Percentiles rank a stretch among this genome's conserved stretches.
These are phyloP conservation scores for Pollenia labialis DNA, from an alignment of 2,888 invertebrate species.

Conservation along the genomic window DNA sequence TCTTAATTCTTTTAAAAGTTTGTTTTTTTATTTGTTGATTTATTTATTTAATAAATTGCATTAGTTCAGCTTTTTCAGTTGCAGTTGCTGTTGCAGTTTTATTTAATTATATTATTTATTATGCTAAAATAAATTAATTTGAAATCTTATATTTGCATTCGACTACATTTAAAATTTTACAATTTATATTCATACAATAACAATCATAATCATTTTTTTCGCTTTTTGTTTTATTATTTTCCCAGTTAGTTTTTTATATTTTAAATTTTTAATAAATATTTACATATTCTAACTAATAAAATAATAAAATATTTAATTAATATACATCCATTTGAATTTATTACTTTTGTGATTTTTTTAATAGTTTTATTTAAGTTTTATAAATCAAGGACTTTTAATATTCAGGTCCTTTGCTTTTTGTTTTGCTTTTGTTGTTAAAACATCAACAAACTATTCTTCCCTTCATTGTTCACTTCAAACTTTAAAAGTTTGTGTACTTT, in stretches of 20 bases:
- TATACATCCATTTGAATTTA: conserved; percentile 19
- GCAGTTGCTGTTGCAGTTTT: conserved; percentile 38
- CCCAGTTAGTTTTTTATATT: background rate
- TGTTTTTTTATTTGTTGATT: conserved; percentile 48
- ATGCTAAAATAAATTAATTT: conserved; percentile 53
- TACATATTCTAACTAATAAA: conserved; percentile 68
- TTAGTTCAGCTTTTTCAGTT: conserved; percentile 26
- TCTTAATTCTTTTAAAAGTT: conserved; percentile 67
- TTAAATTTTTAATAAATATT: conserved; percentile 59
- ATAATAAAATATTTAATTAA: conserved; percentile 10
- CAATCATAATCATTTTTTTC: conserved; percentile 44
- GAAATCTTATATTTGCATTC: conserved; percentile 46
- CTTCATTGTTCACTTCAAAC: conserved; percentile 40
- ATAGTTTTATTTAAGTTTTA: conserved; percentile 35
- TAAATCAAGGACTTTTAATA: conserved; percentile 57
- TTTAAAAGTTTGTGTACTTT: conserved; percentile 18
- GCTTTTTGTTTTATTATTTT: background rate
- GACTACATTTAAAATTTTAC: conserved; percentile 62
- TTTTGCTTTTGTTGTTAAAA: background rate
- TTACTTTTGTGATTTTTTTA: background rate
- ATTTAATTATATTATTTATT: conserved; percentile 42
- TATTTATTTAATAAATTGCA: conserved; percentile 37
- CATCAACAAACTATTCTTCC: background rate
- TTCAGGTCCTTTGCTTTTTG: conserved; percentile 47
- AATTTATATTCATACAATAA: conserved; percentile 58